Evolutionary conservation across 1,140 invertebrate species (phyloP).

Genomic region (Conopomorpha cramerella): DNA sequence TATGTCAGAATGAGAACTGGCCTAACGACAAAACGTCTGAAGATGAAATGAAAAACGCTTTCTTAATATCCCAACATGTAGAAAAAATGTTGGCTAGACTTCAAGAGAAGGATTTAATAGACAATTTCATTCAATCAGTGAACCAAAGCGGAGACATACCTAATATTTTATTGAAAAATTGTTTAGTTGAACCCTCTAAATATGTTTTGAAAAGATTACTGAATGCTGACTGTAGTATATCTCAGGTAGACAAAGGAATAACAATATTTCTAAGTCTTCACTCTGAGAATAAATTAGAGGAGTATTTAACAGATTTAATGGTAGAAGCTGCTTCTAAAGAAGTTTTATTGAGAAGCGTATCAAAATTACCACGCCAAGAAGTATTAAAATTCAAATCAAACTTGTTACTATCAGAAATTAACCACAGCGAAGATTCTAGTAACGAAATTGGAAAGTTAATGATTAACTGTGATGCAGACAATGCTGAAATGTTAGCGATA

Average conservation of each 20-base stretch:
- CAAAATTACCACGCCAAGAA: conserved; percentile 19
- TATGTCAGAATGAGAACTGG: conserved; percentile 49
- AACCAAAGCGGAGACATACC: conserved; percentile 13
- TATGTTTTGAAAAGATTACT: conserved; percentile 39
- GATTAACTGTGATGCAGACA: conserved; percentile 15
- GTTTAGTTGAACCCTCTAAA: conserved; percentile 29
- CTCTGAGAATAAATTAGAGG: conserved; percentile 36
- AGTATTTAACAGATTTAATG: conserved; percentile 41
- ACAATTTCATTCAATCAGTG: conserved; percentile 22
- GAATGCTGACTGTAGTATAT: conserved; percentile 20
- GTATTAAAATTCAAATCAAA: conserved; percentile 28
- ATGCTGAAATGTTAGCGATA: conserved; percentile 22
- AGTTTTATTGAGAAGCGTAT: conserved; percentile 24
- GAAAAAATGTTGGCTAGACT: conserved; percentile 48
- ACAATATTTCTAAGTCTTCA: conserved; percentile 27
- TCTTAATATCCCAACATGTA: conserved; percentile 48
- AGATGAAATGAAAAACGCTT: conserved; percentile 52
- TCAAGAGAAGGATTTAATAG: conserved; percentile 17
- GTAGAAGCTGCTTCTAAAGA: conserved; percentile 43
- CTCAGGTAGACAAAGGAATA: conserved; percentile 21
- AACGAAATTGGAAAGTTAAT: conserved; percentile 18
- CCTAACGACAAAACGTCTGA: conserved; percentile 27
- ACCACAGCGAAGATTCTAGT: conserved; percentile 11
- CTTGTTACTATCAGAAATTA: conserved; percentile 30
- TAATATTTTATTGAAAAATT: conserved; percentile 21